Percentiles rank a stretch among this genome's conserved stretches.
phyloP scores from a whole-genome alignment of 2,888 invertebrate species.

The Chydorus sphaericus region DNA sequence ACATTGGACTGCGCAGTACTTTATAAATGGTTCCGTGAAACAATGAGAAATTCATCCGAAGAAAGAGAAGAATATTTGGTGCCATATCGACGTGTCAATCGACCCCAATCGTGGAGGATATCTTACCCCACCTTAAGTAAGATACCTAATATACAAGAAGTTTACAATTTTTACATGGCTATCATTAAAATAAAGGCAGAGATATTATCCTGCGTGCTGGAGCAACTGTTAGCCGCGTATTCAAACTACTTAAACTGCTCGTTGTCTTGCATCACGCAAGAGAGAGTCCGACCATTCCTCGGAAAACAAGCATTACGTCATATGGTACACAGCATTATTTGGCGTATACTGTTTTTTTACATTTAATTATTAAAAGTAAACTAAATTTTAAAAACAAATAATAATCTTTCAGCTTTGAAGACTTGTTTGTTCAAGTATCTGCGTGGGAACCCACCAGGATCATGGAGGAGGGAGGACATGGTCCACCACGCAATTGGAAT shows the following conservation, averaged over 20 bases:
- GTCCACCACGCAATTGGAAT: not conserved
- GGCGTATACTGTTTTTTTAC: too few relatives aligned
- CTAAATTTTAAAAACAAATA: too few relatives aligned
- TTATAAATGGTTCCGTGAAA: too few relatives aligned
- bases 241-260: not conserved
- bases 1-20: not conserved
- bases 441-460: not conserved
- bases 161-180: too few relatives aligned
- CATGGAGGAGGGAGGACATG: not conserved
- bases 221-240: not conserved
- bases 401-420: too few relatives aligned
- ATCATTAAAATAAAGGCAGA: too few relatives aligned
- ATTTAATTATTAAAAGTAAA: too few relatives aligned
- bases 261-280: not conserved
- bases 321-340: too few relatives aligned
- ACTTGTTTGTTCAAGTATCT: not conserved
- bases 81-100: not conserved
- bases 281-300: not conserved
- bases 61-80: too few relatives aligned
- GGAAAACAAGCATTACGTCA: not conserved
- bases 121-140: not conserved
- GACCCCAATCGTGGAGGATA: not conserved
- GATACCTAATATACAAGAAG: too few relatives aligned
- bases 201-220: not conserved
- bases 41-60: too few relatives aligned